Conservation (phyloP, 2,797 vertebrate genomes). For the Gymnodraco acuticeps region DNA sequence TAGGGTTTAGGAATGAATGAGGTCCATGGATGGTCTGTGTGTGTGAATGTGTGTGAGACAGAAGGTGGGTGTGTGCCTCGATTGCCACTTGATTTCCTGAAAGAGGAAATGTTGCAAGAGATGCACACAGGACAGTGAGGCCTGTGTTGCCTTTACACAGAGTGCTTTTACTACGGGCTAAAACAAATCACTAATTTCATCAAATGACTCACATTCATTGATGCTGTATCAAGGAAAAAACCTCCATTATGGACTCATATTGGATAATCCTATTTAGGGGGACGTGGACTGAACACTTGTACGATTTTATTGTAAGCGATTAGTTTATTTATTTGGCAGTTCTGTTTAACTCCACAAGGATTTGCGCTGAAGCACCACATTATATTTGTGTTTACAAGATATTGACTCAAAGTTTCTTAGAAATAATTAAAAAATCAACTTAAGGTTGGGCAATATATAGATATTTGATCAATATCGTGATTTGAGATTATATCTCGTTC, state of each 20-base stretch:
- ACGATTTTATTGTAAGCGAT: too few species aligned
- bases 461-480: too few species aligned
- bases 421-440: too few species aligned
- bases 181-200: slow-evolving; percentile 21
- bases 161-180: slow-evolving; percentile 15
- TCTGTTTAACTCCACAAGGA: too few species aligned
- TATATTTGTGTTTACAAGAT: too few species aligned
- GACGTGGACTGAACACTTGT: not conserved
- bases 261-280: not conserved
- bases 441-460: too few species aligned
- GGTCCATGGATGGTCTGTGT: slow-evolving; percentile 1
- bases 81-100: slow-evolving; percentile 59
- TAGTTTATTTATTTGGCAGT: too few species aligned
- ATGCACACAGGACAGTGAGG: slow-evolving; percentile 37
- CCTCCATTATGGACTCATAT: slow-evolving; percentile 7
- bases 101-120: slow-evolving; percentile 66
- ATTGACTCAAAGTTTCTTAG: too few species aligned
- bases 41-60: slow-evolving; percentile 7
- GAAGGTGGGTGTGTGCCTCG: slow-evolving; percentile 41
- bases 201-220: slow-evolving; percentile 31
- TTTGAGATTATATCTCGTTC: too few species aligned
- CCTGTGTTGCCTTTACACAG: slow-evolving; percentile 26
- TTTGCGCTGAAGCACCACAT: too few species aligned
- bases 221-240: slow-evolving; percentile 13
- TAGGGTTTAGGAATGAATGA: slow-evolving; percentile 13